These are phyloP conservation scores for Subacronicta megacephala DNA, from an alignment of 2,888 invertebrate species.

Conservation along the genomic window DNA sequence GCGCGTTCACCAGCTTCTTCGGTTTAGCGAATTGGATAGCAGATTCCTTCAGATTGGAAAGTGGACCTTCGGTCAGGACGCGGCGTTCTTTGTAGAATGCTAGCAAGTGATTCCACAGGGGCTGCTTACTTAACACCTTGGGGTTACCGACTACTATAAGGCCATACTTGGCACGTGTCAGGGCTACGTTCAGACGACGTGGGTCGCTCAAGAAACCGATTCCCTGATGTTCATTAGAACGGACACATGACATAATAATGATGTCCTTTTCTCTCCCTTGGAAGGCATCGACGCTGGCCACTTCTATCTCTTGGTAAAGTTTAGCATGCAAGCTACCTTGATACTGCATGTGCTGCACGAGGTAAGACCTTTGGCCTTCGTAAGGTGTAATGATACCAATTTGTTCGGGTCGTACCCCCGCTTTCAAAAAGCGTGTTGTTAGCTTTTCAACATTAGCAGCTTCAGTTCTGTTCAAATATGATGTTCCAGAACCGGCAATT, in stretches of 20 bases:
- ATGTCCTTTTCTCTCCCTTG: slow-evolving; percentile 99
- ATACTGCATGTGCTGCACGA: slow-evolving; percentile 99
- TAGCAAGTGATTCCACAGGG: slow-evolving; percentile 99
- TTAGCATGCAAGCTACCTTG: slow-evolving; percentile 99
- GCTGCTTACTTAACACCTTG: slow-evolving; percentile 99
- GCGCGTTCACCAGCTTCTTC: slow-evolving; percentile 97
- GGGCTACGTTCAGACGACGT: slow-evolving; percentile 98
- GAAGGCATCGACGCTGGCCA: slow-evolving; percentile 99
- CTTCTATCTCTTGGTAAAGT: slow-evolving; percentile 99
- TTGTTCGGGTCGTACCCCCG: slow-evolving; percentile 98
- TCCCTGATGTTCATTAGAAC: slow-evolving; percentile 99
- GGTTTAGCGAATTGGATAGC: slow-evolving; percentile 99
- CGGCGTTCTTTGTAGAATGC: slow-evolving; percentile 99
- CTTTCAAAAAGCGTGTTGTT: slow-evolving; percentile 97
- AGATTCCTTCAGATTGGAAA: slow-evolving; percentile 98
- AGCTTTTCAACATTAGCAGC: slow-evolving; percentile 99
- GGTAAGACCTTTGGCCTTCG: slow-evolving; percentile 99
- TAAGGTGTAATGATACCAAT: slow-evolving; percentile 99
- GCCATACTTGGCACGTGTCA: slow-evolving; percentile 99
- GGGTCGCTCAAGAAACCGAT: slow-evolving; percentile 99
- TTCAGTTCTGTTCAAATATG: slow-evolving; percentile 99
- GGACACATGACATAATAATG: slow-evolving; percentile 99
- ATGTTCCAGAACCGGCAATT: slow-evolving; percentile 99
- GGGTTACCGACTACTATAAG: slow-evolving; percentile 99
- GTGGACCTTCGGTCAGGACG: slow-evolving; percentile 98